These are phyloP conservation scores for Selene dorsalis DNA, from an alignment of 2,797 vertebrate species.

Conservation along the genomic window DNA sequence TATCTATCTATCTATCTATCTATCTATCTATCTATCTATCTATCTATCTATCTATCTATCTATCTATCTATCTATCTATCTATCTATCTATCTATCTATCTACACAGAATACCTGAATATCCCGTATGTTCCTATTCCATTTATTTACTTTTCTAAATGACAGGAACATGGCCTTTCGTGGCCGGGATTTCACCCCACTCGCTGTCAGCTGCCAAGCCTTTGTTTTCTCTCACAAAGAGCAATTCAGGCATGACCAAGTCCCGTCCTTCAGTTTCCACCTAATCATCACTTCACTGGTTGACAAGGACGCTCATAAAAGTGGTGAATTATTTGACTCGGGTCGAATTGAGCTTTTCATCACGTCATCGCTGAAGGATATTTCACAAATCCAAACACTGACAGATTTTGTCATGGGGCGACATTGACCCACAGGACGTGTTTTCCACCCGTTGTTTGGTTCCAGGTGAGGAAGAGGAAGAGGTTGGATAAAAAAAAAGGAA, in stretches of 20 bases:
- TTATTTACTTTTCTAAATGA: not conserved
- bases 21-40: no score
- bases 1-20: no score
- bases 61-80: no score
- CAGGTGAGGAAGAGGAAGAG: conserved; percentile 21
- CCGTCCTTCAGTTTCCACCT: conserved; percentile 68
- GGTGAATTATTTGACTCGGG: conserved; percentile 73
- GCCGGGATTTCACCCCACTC: conserved; percentile 29
- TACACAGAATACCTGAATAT: not conserved
- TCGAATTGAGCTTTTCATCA: conserved; percentile 73
- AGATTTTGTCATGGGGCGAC: conserved; percentile 32
- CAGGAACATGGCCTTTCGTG: not conserved
- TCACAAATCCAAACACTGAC: conserved; percentile 69
- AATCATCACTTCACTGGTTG: conserved; percentile 75
- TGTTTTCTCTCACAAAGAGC: conserved; percentile 58
- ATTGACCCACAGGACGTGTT: conserved; percentile 56
- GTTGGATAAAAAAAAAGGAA: not conserved
- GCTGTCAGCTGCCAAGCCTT: conserved; percentile 54
- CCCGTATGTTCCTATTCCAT: not conserved
- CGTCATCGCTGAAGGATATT: conserved; percentile 77
- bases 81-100: no score
- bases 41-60: no score
- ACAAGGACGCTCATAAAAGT: conserved; percentile 80
- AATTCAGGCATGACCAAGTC: conserved; percentile 60
- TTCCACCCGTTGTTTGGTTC: conserved; percentile 39